Evolutionary conservation across 2,888 invertebrate species (phyloP), one percentile per base, ranked within the genome.

Genomic region (Cabera pusaria): DNA sequence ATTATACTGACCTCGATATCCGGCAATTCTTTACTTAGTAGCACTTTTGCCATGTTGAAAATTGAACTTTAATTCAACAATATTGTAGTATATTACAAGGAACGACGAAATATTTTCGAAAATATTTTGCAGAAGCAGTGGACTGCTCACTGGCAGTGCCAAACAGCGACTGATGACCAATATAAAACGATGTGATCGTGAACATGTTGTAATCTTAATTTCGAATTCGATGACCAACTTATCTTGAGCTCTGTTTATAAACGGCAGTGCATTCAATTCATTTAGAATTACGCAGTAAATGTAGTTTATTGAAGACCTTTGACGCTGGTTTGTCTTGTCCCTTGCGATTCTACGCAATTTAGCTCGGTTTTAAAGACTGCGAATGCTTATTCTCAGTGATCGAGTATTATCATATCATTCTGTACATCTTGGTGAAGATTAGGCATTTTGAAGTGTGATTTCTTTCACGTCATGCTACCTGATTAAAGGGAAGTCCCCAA

Each of bases 1-100:
- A 21, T 26, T 28, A 6, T 17, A 86, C 90, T 88, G 79, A 95
- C 96, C 92, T 96, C 96, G 63, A 96, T 96, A 75, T 96, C 96
- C 1, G 94, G 94, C 43, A 94, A 66, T 67, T 96, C 95, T 62
- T 91, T 93, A 73, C 94, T 95, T 28, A 94, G 56, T 49, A 90
- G 51, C 43, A 76, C 76, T 59, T 90, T 90, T 33, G 91, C 72
- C 90, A 89, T 88, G 32, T 52, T 75, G 49, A 6, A 49, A 59
- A 18, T 19, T 49, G 48, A 39, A 36, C 22, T 33, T 53, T 47
- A 43, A 31, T 25, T 25, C 14, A 14, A 14, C 14, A n/a, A n/a
- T n/a, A n/a, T n/a, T n/a, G n/a, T n/a, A n/a, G n/a, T n/a, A n/a
- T n/a, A n/a, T n/a, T n/a, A n/a, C n/a, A n/a, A n/a, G n/a, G n/a